Base-by-base conservation (phyloP, 2,113 vertebrate genomes). In the Eurypyga helias region DNA sequence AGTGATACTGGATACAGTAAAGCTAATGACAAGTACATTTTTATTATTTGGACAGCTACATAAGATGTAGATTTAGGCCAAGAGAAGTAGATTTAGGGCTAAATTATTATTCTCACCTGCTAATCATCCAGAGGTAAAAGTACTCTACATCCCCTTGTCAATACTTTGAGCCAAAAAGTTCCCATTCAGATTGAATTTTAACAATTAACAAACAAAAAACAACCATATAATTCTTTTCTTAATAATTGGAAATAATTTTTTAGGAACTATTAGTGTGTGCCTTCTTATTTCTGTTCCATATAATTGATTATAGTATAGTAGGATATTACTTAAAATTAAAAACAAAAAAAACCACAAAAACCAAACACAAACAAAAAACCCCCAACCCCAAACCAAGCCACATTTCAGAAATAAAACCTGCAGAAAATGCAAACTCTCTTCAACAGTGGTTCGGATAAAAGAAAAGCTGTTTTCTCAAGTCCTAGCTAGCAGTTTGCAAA, bases 401-500 rank as follows among this genome's bases (percentile, higher is more conserved):
- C 45, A 3, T 51, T 64, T 38, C 21, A 34, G 26, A 79, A 79
- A 79, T 51, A 55, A 82, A 78, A 58, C 3, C 26, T 83, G 4
- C 6, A 93, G 24, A 71, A 48, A 94, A 9, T 36, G 11, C 3
- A 94, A 76, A 89, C 7, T 76, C 48, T 95, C 33, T 92, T 84
- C 45, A 52, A 26, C 38, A 80, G 46, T 90, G 46, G 2, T 18
- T 69, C 60, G 13, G 38, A 69, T 91, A 95, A 96, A 97, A 95
- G 70, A 69, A 97, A 76, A 86, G 17, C 17, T 77, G 33, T 96
- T 95, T 97, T 97, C 94, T 95, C 80, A 92, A 97, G 95, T 95
- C 66, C 55, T 72, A 97, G 86, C 49, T 95, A 97, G 76, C 93
- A 97, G 91, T 98, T 97, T 98, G 95, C 88, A 98, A 98, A 98